A percentile compares a stretch with the other conserved stretches of the same genome.
These are phyloP conservation scores for Nesogale talazaci DNA, from an alignment of 2,113 vertebrate genomes.

Conservation along the genomic window DNA sequence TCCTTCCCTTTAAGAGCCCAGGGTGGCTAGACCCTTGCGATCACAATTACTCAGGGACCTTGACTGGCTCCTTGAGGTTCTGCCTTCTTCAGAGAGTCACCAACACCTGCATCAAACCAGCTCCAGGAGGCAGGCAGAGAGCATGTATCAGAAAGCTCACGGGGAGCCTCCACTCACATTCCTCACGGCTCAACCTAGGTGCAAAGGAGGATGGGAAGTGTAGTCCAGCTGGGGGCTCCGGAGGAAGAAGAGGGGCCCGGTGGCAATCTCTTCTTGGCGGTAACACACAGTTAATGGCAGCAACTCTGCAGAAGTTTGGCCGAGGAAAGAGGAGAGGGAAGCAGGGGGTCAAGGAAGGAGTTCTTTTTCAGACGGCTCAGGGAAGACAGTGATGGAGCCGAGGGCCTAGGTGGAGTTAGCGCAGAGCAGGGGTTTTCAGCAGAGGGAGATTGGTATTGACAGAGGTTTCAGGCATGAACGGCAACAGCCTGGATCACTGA, in stretches of 20 bases:
- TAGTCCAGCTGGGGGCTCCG: slow-evolving; percentile 25
- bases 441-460: background rate
- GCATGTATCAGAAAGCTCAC: background rate
- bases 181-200: background rate
- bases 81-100: background rate
- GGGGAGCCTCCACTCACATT: background rate
- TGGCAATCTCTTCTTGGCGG: background rate
- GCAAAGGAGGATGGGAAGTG: background rate
- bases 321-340: background rate
- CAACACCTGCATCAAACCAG: background rate
- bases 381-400: background rate
- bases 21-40: background rate
- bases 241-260: background rate
- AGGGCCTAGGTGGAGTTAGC: background rate
- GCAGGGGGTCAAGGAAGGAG: background rate
- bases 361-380: background rate
- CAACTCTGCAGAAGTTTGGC: background rate
- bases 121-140: background rate
- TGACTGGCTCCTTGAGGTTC: background rate
- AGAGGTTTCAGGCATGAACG: background rate
- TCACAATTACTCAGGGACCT: background rate
- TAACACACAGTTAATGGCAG: background rate
- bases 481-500: too few species aligned
- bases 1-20: background rate
- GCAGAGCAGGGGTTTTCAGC: background rate